A percentile compares a stretch with the other conserved stretches of the same genome.
phyloP scores from a whole-genome alignment of 2,797 vertebrate genomes.

The Crax fasciolata region DNA sequence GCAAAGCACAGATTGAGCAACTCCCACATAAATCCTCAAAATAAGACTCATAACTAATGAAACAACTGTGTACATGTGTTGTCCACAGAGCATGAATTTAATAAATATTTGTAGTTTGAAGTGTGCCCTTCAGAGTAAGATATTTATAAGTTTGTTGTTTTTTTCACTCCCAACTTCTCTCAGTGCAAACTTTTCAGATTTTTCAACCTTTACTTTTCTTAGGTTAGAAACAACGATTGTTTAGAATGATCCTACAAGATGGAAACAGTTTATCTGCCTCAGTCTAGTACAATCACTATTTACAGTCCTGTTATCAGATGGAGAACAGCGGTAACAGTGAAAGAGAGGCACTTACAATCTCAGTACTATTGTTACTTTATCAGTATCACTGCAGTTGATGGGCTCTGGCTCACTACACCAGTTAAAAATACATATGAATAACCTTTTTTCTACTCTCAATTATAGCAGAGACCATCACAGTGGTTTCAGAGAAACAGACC shows the following conservation, averaged over 20 bases:
- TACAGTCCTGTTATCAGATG: background rate
- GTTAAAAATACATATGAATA: background rate
- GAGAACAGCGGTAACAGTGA: background rate
- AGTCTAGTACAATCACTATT: background rate
- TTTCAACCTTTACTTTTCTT: background rate
- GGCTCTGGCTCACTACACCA: background rate
- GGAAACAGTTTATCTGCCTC: background rate
- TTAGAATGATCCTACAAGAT: background rate
- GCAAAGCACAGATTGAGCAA: background rate
- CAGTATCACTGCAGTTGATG: fast-evolving
- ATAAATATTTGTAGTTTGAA: background rate
- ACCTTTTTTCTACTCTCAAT: background rate
- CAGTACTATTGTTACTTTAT: background rate
- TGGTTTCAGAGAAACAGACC: conserved; percentile 69
- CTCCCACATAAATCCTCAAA: background rate
- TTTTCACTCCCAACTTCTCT: background rate
- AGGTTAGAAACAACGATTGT: background rate
- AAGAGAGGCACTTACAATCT: background rate
- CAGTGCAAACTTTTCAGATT: background rate
- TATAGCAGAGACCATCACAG: background rate
- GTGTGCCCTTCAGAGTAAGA: background rate
- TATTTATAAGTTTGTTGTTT: background rate
- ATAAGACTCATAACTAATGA: background rate
- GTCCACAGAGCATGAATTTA: background rate
- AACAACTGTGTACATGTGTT: background rate